phyloP scores from a whole-genome alignment of 2,113 vertebrate species.

The Paedocypris sp. region DNA sequence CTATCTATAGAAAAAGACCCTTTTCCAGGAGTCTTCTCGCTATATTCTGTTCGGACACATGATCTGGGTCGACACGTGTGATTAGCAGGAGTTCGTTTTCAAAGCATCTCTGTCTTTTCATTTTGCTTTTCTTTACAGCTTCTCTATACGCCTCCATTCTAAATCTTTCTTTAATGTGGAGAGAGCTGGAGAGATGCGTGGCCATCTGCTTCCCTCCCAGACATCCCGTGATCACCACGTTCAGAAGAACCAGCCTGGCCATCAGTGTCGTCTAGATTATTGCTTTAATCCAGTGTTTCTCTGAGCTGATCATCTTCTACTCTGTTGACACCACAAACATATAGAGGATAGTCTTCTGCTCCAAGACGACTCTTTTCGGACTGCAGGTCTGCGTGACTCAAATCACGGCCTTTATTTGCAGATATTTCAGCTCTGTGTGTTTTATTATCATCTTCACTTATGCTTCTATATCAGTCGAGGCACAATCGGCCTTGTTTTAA shows the following conservation, averaged over 20 bases:
- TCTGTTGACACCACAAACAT: background rate
- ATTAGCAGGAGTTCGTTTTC: slow-evolving; percentile 25
- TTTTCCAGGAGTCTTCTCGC: slow-evolving; percentile 38
- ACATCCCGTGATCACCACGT: slow-evolving; percentile 31
- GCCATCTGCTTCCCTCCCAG: slow-evolving; percentile 50
- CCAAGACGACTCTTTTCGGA: background rate
- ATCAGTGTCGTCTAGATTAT: slow-evolving; percentile 36
- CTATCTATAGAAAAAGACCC: slow-evolving; percentile 39
- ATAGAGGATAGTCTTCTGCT: background rate
- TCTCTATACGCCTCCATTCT: slow-evolving; percentile 34
- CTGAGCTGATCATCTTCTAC: slow-evolving; percentile 30
- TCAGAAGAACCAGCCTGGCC: slow-evolving; percentile 10
- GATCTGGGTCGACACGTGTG: slow-evolving; percentile 42
- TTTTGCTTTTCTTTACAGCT: background rate
- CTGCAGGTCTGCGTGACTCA: background rate
- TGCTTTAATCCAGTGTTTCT: slow-evolving; percentile 30
- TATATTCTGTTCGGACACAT: slow-evolving; percentile 49
- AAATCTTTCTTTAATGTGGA: slow-evolving; percentile 49
- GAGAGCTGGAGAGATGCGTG: slow-evolving; percentile 49
- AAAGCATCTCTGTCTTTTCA: slow-evolving; percentile 25
- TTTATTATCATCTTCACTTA: slow-evolving; percentile 12
- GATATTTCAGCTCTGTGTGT: background rate
- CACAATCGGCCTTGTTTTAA: slow-evolving; percentile 14
- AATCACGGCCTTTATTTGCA: background rate
- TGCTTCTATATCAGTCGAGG: background rate